A percentile compares a stretch with the other conserved stretches of the same genome.
Conservation (phyloP, 2,113 vertebrate genomes). For the Cynocephalus volans region DNA sequence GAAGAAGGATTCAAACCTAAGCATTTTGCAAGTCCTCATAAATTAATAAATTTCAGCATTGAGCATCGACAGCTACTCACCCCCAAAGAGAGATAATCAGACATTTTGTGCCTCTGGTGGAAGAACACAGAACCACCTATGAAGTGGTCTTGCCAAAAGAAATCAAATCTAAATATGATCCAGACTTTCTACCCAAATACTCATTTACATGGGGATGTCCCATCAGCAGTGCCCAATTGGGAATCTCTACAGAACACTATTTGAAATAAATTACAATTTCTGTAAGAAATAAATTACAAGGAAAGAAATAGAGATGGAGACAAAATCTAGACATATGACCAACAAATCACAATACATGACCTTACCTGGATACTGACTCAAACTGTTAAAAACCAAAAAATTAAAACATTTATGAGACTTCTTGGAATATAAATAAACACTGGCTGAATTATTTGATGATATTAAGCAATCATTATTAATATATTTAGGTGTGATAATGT, state of each 20-base stretch:
- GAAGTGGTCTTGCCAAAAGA: background rate
- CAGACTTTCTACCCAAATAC: background rate
- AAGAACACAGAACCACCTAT: background rate
- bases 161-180: background rate
- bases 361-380: background rate
- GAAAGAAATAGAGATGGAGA: background rate
- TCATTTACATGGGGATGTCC: background rate
- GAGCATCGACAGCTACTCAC: background rate
- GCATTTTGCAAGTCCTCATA: background rate
- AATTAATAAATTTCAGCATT: background rate
- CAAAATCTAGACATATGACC: background rate
- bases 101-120: background rate
- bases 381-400: background rate
- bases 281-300: constrained; percentile 24
- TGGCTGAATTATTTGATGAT: constrained; percentile 4
- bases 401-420: constrained; percentile 35
- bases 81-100: background rate
- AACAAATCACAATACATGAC: background rate
- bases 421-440: background rate
- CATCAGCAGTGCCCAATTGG: background rate
- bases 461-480: background rate
- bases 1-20: background rate
- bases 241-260: background rate
- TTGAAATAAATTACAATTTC: background rate
- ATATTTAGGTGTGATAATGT: background rate